These are phyloP conservation scores for Odontamblyopus lacepedii DNA, from an alignment of 2,797 vertebrate species.

Conservation along the genomic window DNA sequence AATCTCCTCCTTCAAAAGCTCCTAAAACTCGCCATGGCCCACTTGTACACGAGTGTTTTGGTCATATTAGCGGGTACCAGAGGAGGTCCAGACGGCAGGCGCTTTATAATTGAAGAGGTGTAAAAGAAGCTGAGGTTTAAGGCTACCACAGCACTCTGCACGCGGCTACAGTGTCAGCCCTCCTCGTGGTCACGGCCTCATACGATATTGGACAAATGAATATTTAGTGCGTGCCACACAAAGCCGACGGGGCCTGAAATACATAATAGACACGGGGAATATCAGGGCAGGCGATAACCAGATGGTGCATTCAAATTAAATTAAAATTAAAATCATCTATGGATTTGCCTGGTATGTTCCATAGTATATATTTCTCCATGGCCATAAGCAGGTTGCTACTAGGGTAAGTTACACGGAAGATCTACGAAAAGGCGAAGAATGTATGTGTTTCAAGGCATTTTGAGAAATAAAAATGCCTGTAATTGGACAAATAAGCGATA, in stretches of 20 bases:
- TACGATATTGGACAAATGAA: slow-evolving; percentile 4
- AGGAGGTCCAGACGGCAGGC: slow-evolving; percentile 72
- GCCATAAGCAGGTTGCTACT: no score
- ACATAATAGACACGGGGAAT: neutral
- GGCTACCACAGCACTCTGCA: slow-evolving; percentile 45
- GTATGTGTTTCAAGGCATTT: no score
- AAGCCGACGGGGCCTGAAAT: slow-evolving; percentile 1
- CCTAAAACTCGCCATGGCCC: no score
- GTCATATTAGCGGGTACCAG: slow-evolving; percentile 46
- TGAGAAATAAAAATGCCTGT: no score
- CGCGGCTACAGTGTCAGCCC: slow-evolving; percentile 54
- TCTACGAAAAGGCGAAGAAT: no score
- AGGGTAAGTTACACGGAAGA: no score
- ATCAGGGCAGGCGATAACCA: neutral
- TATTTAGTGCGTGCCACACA: slow-evolving; percentile 1
- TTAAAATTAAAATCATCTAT: no score
- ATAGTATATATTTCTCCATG: no score
- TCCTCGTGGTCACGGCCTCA: slow-evolving; percentile 13
- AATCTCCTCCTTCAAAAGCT: no score
- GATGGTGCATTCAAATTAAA: neutral
- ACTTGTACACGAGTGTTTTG: neutral
- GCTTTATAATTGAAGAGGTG: slow-evolving; percentile 81
- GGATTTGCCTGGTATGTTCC: no score
- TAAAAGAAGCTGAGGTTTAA: slow-evolving; percentile 78
- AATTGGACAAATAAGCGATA: no score